Evolutionary conservation across 1,140 invertebrate genomes (phyloP), one percentile per base, ranked within the genome.

Genomic region (Grapholita molesta): DNA sequence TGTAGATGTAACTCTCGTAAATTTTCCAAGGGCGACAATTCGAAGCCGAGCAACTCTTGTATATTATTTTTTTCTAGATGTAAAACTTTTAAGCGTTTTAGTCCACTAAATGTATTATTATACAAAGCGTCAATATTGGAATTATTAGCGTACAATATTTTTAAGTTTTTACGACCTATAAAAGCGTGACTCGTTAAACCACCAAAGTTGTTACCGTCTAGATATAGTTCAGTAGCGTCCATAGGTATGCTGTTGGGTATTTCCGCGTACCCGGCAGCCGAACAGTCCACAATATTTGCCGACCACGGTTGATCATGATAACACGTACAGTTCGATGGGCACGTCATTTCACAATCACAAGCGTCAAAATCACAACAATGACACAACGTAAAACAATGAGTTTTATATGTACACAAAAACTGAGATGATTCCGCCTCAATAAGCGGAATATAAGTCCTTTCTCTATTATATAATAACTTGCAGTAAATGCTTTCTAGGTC

Each of bases 291-390:
- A 66, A 99, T 96, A 87, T 99, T 98, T 11, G 96, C 96, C 12
- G 96, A 96, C 97, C 97, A 99, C 35, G 96, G 96, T 84, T 98
- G 97, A 90, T 98, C 97, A 85, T 98, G 97, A 93, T 97, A 98
- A 83, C 97, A 98, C 15, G 96, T 97, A 91, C 97, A 99, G 87
- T 98, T 98, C 52, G 95, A 95, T 12, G 97, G 97, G 86, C 97
- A 99, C 64, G 96, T 98, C 97, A 98, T 98, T 94, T 98, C 96
- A 92, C 97, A 98, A 92, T 98, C 97, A 92, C 97, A 98, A 64
- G 97, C 97, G 85, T 98, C 97, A 88, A 98, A 98, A 88, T 98
- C 97, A 89, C 97, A 99, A 92, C 97, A 98, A 84, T 98, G 97
- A 81, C 97, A 98, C 42, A 98, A 93, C 3, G 97, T 95, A 86